Base-by-base conservation (phyloP, 92 coral and sea anemone genomes). In the Phenganax marumi region DNA sequence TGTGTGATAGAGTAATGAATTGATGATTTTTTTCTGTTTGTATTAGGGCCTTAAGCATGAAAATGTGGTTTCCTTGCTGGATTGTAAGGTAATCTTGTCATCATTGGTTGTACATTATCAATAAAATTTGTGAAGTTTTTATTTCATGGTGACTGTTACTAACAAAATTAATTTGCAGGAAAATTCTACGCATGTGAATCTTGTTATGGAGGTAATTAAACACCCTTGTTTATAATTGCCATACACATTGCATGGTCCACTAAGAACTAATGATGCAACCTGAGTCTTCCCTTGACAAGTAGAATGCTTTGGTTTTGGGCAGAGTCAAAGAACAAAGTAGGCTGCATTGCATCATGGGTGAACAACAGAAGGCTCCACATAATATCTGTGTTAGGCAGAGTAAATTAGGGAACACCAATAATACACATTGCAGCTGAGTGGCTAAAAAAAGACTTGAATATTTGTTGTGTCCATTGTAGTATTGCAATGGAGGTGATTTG, bases 401-500 rank as follows among this genome's bases (percentile, higher is more conserved):
- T 33, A 33, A 1, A 33, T 33, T 33, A 33, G 43, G 43, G 5
- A 33, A 33, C 43, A 33, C 43, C 5, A n/a, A n/a, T 33, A 33
- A 33, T 33, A 5, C 5, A 1, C 18, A 24, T 76, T 57, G 43
- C 43, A 33, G 43, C 43, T 33, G 43, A 33, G 5, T 33, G 43
- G 43, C 5, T 33, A 2, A 33, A 33, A 1, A 33, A 33, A 33
- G 5, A 33, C 43, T 12, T 14, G 50, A 7, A 4, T 46, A 8
- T 19, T 52, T 50, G 26, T 60, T 61, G 48, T 3, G 55, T 56
- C 56, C 43, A 33, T 33, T 33, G 23, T 86, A 94, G 98, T 92
- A 90, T 80, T 94, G 98, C 61, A 94, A 94, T 87, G 98, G 98
- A 64, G 98, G 98, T 43, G 97, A 94, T 83, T 93, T 95, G 83